phyloP scores from a whole-genome alignment of 2,797 vertebrate genomes.

The Enteromius anoplus region DNA sequence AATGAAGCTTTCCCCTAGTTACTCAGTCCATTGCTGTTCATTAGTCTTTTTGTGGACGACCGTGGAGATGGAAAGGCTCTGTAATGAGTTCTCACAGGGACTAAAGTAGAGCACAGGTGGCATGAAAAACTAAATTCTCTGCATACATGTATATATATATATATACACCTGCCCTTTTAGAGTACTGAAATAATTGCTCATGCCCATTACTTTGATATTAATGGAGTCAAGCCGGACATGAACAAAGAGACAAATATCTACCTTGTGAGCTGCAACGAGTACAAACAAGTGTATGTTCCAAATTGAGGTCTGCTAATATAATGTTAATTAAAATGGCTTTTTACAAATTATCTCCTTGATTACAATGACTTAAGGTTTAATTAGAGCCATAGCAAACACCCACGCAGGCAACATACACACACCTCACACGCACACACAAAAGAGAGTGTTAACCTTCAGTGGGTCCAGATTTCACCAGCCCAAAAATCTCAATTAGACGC shows the following conservation, averaged over 20 bases:
- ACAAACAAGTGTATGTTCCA: conserved; percentile 69
- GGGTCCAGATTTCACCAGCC: conserved; percentile 64
- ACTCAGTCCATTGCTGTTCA: conserved; percentile 71
- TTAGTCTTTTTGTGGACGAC: conserved; percentile 67
- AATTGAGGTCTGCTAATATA: conserved; percentile 74
- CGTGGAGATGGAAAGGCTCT: conserved; percentile 64
- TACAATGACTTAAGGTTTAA: conserved; percentile 76
- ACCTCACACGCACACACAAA: conserved; percentile 57
- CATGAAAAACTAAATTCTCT: conserved; percentile 55
- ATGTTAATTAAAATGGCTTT: conserved; percentile 75
- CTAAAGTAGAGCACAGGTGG: conserved; percentile 65
- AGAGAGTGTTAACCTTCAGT: conserved; percentile 63
- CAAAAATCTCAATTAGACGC: conserved; percentile 58
- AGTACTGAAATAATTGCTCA: conserved; percentile 65
- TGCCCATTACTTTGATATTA: conserved; percentile 72
- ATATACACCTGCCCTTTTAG: conserved; percentile 36
- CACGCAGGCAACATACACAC: conserved; percentile 64
- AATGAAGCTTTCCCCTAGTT: conserved; percentile 76
- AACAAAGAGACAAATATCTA: conserved; percentile 66
- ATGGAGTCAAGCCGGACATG: conserved; percentile 68
- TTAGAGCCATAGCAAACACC: conserved; percentile 69
- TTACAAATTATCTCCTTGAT: conserved; percentile 71
- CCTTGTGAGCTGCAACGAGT: conserved; percentile 60
- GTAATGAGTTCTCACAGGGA: conserved; percentile 68
- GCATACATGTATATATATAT: background rate